phyloP scores from a whole-genome alignment of 2,888 invertebrate species.

The Watsonalla cultraria region DNA sequence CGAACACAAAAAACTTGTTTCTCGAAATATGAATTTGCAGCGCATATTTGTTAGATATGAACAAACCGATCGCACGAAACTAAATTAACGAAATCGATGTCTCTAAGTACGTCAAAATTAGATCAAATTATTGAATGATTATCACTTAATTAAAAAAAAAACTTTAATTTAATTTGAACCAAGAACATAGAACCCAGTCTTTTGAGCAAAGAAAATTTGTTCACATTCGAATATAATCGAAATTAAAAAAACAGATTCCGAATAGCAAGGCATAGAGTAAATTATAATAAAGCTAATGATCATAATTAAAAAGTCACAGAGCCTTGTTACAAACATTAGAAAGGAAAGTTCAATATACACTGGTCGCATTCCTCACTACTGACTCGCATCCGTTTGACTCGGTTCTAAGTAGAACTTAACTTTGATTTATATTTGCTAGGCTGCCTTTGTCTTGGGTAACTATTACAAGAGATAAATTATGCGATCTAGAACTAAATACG shows the following conservation, averaged over 20 bases:
- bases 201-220: neutral
- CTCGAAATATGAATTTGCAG: no score
- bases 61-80: no score
- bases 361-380: neutral
- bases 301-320: neutral
- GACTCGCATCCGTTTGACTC: neutral
- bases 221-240: no score
- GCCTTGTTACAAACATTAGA: constrained; percentile 2
- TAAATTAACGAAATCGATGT: no score
- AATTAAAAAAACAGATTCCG: neutral
- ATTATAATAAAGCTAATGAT: neutral
- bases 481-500: no score
- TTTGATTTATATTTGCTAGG: neutral
- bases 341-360: neutral
- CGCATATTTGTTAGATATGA: no score
- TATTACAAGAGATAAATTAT: no score
- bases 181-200: neutral
- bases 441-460: neutral
- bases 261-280: neutral
- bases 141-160: no score
- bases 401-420: neutral
- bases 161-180: no score
- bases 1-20: neutral
- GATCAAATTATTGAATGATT: no score
- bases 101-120: no score